Percentiles rank a stretch among this genome's conserved stretches.
phyloP scores from a whole-genome alignment of 2,113 vertebrate species.

The Meles meles region DNA sequence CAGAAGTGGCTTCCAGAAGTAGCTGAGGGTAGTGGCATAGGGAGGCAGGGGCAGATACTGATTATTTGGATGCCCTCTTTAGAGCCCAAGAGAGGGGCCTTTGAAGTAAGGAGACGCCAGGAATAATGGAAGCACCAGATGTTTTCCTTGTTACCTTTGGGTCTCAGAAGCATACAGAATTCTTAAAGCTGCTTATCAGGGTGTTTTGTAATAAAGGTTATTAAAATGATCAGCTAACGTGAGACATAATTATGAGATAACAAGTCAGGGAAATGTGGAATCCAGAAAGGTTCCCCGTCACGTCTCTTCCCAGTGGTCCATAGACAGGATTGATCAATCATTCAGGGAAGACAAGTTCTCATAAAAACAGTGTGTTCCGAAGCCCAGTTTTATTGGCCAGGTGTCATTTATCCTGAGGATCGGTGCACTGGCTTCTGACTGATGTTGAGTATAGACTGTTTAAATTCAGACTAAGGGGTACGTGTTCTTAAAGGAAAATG shows the following conservation, averaged over 20 bases:
- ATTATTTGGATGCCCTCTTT: neutral
- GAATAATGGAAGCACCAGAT: neutral
- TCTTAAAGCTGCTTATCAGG: slow-evolving; percentile 45
- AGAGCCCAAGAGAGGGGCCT: neutral
- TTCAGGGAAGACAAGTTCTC: slow-evolving; percentile 42
- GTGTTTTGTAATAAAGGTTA: slow-evolving; percentile 57
- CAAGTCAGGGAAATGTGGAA: slow-evolving; percentile 43
- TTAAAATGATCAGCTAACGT: slow-evolving; percentile 60
- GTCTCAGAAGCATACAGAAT: slow-evolving; percentile 46
- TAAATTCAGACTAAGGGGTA: slow-evolving; percentile 64
- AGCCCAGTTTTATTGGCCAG: slow-evolving; percentile 28
- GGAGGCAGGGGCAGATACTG: neutral
- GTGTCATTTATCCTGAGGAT: slow-evolving; percentile 9
- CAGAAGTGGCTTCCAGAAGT: neutral
- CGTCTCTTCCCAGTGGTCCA: slow-evolving; percentile 23
- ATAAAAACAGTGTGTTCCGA: neutral
- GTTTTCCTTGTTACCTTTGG: neutral
- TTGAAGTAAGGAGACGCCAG: neutral
- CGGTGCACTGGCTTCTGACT: slow-evolving; percentile 48
- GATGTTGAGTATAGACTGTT: slow-evolving; percentile 43
- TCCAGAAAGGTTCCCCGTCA: slow-evolving; percentile 23
- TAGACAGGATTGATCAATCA: slow-evolving; percentile 59
- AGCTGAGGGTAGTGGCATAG: neutral
- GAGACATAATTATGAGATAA: slow-evolving; percentile 70
- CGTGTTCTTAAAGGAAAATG: neutral